Evolutionary conservation across 2,797 vertebrate species (phyloP), one percentile per base, ranked within the genome.

Genomic region (Erpetoichthys calabaricus): DNA sequence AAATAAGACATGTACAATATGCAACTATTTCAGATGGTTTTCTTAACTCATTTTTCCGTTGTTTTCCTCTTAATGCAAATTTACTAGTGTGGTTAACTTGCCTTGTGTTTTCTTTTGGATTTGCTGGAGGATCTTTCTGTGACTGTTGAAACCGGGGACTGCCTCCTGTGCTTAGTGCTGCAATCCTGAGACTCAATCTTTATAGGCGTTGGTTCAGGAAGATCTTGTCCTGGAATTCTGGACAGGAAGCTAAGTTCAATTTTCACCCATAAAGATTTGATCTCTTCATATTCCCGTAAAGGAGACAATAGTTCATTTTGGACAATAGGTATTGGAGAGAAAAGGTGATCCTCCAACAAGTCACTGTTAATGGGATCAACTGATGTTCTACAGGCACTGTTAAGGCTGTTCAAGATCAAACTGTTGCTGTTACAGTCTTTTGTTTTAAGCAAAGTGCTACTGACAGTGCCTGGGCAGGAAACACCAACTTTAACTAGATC

Each of bases 31-130:
- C 25, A 25, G 25, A 25, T 25, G 25, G 25, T 25, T 25, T 25
- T 25, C 25, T 25, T 25, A 25, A 25, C 25, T 25, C 25, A 25
- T 25, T 25, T 25, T 25, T 25, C 25, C 1, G 25, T 70, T 64
- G 45, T 44, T 60, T 60, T 58, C 70, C 69, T 63, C 63, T 9
- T 55, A 64, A 62, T 65, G 61, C 56, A 3, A 10, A 66, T 56
- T 64, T 65, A 62, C 62, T 72, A 62, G 62, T 53, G 59, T 8
- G 61, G 62, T 10, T 0, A 0, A 56, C 78, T 73, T 76, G 91
- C 94, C 90, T 96, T 98, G 81, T 94, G 89, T 85, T 93, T 98
- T 72, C 93, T 86, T 75, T 94, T 98, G 66, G 82, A 88, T 76
- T 92, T 98, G 63, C 81, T 84, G 65, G 79, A 59, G 46, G 82